Conservation (phyloP, 1,140 invertebrate genomes). For the Neodiprion lecontei region DNA sequence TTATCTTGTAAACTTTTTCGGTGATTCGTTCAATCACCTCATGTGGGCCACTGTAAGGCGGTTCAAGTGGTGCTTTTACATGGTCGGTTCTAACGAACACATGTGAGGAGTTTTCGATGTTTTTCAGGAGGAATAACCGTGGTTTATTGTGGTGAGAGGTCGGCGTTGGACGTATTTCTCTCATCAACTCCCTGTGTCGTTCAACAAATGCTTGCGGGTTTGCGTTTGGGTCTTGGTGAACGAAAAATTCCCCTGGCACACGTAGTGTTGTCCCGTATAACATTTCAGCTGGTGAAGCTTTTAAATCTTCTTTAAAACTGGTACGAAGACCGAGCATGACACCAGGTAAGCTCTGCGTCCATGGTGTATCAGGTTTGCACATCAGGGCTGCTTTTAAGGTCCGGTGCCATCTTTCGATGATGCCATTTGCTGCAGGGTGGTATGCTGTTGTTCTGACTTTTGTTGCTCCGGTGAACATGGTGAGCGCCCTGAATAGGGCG, state of each 20-base stretch:
- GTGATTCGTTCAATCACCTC: constrained; percentile 11
- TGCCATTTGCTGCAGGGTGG: constrained; percentile 37
- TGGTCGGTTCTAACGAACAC: constrained; percentile 14
- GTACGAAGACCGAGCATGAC: constrained; percentile 40
- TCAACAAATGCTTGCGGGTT: constrained; percentile 24
- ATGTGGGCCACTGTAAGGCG: constrained; percentile 30
- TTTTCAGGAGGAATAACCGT: constrained; percentile 13
- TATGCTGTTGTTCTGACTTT: constrained; percentile 39
- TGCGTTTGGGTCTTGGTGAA: not conserved
- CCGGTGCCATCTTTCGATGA: constrained; percentile 31
- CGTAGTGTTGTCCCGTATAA: constrained; percentile 37
- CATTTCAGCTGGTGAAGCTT: constrained; percentile 31
- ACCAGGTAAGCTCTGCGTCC: constrained; percentile 26
- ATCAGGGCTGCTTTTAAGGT: constrained; percentile 29
- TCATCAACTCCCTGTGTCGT: constrained; percentile 25
- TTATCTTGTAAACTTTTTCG: constrained; percentile 25
- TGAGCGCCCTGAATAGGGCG: constrained; percentile 23
- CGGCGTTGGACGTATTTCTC: constrained; percentile 23
- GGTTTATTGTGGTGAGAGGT: constrained; percentile 30
- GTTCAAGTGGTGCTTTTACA: constrained; percentile 29
- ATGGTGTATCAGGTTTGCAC: constrained; percentile 16
- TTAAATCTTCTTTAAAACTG: constrained; percentile 38
- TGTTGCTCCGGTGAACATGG: constrained; percentile 30
- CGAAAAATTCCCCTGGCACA: constrained; percentile 50
- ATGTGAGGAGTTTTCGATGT: constrained; percentile 24